Base-by-base conservation (phyloP, 2,888 invertebrate species). In the Pseudoips prasinana region DNA sequence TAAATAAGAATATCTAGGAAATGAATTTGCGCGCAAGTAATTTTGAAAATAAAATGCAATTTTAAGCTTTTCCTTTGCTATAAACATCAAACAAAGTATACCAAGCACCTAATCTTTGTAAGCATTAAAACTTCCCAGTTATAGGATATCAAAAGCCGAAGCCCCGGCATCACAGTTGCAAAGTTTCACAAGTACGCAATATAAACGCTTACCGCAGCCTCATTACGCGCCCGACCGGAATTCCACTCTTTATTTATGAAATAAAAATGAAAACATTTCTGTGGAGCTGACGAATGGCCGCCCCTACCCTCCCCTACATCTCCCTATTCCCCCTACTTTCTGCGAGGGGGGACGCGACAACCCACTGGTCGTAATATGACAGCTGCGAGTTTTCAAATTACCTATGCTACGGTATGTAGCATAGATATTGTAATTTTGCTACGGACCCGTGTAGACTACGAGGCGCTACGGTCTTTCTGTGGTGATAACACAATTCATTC, bases 251-350 rank as follows among this genome's bases (percentile, higher is more conserved):
- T 84, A 84, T 83, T 84, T 86, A 86, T 86, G 80, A 85, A 84
- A 86, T 86, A 86, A 86, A 85, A 85, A 85, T 85, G 84, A 82
- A 84, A 87, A 87, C 84, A 84, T 84, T 83, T 80, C 70, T 79
- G 68, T 61, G 67, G 74, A 69, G 73, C 81, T 82, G 87, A 86
- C 78, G 79, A 76, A 77, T 76, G 71, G 67, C 63, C 59, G 39
- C 42, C 49, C 35, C 46, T 32, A 25, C 43, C 46, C 22, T 28
- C 33, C 42, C 32, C 33, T 28, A 30, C 29, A 40, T 11, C 31
- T 38, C 32, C 46, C 39, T 37, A 36, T n/a, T 8, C 26, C 23
- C 30, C 35, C 29, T 32, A 25, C 34, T 36, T 7, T n/a, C 4
- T 7, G 14, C 14, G 39, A 32, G 51, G 39, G 39, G 33, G 33